phyloP scores from a whole-genome alignment of 2,888 invertebrate genomes.

The Phrixothrix hirtus region DNA sequence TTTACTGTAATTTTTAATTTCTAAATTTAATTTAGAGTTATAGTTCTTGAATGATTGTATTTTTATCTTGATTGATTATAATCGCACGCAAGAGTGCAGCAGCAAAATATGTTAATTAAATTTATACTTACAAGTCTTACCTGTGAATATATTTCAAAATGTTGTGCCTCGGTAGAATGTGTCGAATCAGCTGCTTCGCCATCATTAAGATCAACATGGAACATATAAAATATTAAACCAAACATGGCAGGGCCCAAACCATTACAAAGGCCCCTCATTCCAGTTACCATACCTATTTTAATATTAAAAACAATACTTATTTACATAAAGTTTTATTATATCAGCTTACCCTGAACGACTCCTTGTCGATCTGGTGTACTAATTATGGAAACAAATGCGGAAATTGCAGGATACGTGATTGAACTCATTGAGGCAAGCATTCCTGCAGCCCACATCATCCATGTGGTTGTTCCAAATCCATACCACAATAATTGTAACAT shows the following conservation, averaged over 20 bases:
- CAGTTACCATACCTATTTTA: constrained; percentile 94
- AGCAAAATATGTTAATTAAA: background rate
- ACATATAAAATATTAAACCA: constrained; percentile 97
- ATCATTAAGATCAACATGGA: constrained; percentile 95
- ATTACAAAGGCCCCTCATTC: constrained; percentile 96
- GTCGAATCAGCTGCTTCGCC: constrained; percentile 59
- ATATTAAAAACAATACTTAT: background rate
- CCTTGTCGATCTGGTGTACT: constrained; percentile 98
- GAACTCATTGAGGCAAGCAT: constrained; percentile 94
- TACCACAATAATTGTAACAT: constrained; percentile 97
- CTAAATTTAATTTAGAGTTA: too few relatives aligned
- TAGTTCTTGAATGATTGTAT: too few relatives aligned
- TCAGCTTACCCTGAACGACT: constrained; percentile 55
- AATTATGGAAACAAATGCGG: constrained; percentile 97
- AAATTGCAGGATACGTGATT: constrained; percentile 98
- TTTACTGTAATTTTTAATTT: too few relatives aligned
- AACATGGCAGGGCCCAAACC: constrained; percentile 98
- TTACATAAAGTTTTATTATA: constrained; percentile 15
- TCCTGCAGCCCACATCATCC: constrained; percentile 99
- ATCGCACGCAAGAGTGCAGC: too few relatives aligned
- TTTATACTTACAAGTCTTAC: constrained; percentile 38
- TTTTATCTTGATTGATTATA: too few relatives aligned
- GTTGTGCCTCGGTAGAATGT: constrained; percentile 59
- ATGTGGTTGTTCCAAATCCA: constrained; percentile 93
- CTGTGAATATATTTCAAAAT: constrained; percentile 60